phyloP scores from a whole-genome alignment of 2,888 invertebrate genomes.

The Dexiosoma caninum region DNA sequence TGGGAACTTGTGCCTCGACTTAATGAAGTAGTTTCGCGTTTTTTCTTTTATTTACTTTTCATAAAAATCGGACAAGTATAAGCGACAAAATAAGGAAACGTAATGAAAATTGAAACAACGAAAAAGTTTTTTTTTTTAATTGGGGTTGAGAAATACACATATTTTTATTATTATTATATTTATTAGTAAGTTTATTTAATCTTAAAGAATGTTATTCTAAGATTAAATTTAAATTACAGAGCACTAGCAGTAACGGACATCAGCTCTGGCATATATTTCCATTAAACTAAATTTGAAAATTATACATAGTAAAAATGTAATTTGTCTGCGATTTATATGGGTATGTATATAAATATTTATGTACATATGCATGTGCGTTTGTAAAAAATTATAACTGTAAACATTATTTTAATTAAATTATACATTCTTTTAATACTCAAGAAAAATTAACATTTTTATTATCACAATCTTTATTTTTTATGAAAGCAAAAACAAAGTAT shows the following conservation, averaged over 20 bases:
- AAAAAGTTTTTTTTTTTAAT: slow-evolving; percentile 14
- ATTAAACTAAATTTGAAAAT: too few relatives aligned
- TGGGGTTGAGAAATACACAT: neutral
- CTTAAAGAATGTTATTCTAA: too few relatives aligned
- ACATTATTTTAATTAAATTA: neutral
- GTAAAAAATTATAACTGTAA: neutral
- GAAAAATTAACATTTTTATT: too few relatives aligned
- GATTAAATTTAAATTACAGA: too few relatives aligned
- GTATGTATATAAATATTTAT: neutral
- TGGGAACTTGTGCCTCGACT: slow-evolving; percentile 20
- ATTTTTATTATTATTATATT: too few relatives aligned
- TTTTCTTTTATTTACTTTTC: neutral
- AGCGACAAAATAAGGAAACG: slow-evolving; percentile 10
- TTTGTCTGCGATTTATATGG: neutral
- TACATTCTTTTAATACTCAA: too few relatives aligned
- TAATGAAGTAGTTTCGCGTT: slow-evolving; percentile 1
- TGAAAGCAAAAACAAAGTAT: too few relatives aligned
- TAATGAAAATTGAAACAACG: slow-evolving; percentile 36
- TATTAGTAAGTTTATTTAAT: too few relatives aligned
- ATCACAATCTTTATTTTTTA: too few relatives aligned
- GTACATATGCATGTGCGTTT: neutral
- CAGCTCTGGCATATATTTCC: too few relatives aligned
- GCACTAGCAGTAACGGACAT: too few relatives aligned
- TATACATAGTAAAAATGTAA: too few relatives aligned
- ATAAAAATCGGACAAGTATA: neutral